Percentiles rank a stretch among this genome's conserved stretches.
Conservation (phyloP, 2,797 vertebrate species). For the Syngnathus acus region DNA sequence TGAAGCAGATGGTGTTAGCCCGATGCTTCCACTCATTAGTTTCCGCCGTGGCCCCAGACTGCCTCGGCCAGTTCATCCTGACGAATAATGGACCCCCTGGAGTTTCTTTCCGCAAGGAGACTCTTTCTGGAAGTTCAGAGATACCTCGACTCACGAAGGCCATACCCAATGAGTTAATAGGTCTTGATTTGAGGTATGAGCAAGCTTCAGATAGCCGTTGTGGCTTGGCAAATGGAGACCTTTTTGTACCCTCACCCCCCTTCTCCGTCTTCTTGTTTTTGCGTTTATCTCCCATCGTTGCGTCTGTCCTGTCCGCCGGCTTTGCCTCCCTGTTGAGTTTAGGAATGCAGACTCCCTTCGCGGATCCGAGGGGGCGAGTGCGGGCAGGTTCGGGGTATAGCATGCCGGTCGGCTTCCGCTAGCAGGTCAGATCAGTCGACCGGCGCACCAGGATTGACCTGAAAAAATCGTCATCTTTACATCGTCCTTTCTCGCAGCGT, state of each 20-base stretch:
- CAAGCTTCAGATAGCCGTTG: too few species aligned
- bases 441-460: slow-evolving; percentile 41
- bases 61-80: slow-evolving; percentile 42
- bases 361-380: slow-evolving; percentile 63
- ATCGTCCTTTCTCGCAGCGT: not conserved
- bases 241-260: not conserved
- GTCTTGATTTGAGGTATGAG: too few species aligned
- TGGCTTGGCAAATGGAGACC: slow-evolving; percentile 17
- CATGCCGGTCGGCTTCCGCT: slow-evolving; percentile 53
- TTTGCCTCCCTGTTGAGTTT: slow-evolving; percentile 36
- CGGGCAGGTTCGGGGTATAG: slow-evolving; percentile 69
- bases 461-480: slow-evolving; percentile 9
- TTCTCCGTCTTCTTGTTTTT: slow-evolving; percentile 43
- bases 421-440: slow-evolving; percentile 67
- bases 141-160: too few species aligned
- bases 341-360: slow-evolving; percentile 64
- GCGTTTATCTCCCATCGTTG: slow-evolving; percentile 47
- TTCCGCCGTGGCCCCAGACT: slow-evolving; percentile 52
- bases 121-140: not conserved
- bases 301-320: slow-evolving; percentile 18
- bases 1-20: slow-evolving; percentile 13
- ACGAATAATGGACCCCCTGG: slow-evolving; percentile 51
- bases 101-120: slow-evolving; percentile 24
- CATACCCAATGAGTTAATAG: too few species aligned
- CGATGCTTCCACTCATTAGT: slow-evolving; percentile 62